Evolutionary conservation across 2,797 vertebrate species (phyloP), one percentile per base, ranked within the genome.

Genomic region (Mycteria americana): DNA sequence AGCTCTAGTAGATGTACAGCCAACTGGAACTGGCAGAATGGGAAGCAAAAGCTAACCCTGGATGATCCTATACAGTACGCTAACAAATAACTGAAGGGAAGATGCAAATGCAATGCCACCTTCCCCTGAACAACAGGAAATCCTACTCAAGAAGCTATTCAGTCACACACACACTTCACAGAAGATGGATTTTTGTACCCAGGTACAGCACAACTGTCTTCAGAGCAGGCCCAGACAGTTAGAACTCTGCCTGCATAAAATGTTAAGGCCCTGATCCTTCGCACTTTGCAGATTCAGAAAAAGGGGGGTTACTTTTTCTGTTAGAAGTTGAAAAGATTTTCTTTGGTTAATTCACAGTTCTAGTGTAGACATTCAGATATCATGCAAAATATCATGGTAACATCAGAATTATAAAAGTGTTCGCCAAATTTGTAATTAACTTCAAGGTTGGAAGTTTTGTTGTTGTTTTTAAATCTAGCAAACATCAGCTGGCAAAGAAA

Each of bases 401-500:
- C 25, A 39, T 35, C 23, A 76, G 18, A 67, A 56, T 74, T 79
- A 60, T 24, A 78, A 37, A 59, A 91, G 23, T 3, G 11, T 54
- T 86, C 76, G 74, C 60, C 50, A 88, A 70, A 79, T 78, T 41
- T 7, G 4, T 82, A 46, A 77, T 85, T 67, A 87, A 89, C 43
- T 87, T 91, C 63, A 93, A 65, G 18, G 35, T 35, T 77, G 12
- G 22, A 54, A 30, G 8, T 53, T 62, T 37, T 85, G 21, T 53
- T 62, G 35, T 33, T 81, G 46, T 62, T 94, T 67, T 86, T 63
- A 76, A 78, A 85, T 41, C 64, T 57, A 78, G 43, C 56, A 94
- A 92, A 68, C 62, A 74, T 80, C 84, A 95, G 46, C 92, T 92
- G 54, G 41, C 83, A 93, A 84, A 82, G 19, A 84, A 94, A 88